phyloP scores from a whole-genome alignment of 2,888 invertebrate genomes.

The Hyles lineata region DNA sequence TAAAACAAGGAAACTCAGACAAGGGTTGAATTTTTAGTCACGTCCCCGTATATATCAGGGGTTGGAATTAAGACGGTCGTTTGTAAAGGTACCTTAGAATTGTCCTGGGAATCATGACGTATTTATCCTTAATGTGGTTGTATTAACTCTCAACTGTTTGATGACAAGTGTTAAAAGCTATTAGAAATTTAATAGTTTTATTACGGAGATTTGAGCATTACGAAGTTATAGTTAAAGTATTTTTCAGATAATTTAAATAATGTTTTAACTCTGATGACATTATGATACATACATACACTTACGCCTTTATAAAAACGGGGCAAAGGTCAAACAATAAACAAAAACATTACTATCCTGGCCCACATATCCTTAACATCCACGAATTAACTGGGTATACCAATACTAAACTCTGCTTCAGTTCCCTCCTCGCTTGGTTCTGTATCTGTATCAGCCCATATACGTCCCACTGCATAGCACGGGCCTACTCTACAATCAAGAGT shows the following conservation, averaged over 20 bases:
- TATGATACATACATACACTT: too few species aligned
- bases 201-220: neutral
- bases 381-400: too few species aligned
- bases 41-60: neutral
- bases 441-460: too few species aligned
- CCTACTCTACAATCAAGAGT: too few species aligned
- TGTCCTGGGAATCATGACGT: neutral
- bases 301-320: too few species aligned
- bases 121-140: neutral
- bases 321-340: too few species aligned
- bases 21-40: constrained; percentile 4
- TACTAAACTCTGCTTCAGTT: neutral
- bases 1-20: neutral
- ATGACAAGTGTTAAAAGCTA: neutral
- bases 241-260: neutral
- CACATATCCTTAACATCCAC: too few species aligned
- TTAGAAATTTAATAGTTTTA: neutral
- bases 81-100: neutral
- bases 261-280: neutral
- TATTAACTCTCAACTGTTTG: neutral
- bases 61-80: constrained; percentile 6
- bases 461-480: too few species aligned
- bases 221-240: neutral
- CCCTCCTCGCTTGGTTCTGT: too few species aligned
- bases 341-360: too few species aligned